These are phyloP conservation scores for Stenoptilia bipunctidactyla DNA, from an alignment of 2,888 invertebrate genomes.

Conservation along the genomic window DNA sequence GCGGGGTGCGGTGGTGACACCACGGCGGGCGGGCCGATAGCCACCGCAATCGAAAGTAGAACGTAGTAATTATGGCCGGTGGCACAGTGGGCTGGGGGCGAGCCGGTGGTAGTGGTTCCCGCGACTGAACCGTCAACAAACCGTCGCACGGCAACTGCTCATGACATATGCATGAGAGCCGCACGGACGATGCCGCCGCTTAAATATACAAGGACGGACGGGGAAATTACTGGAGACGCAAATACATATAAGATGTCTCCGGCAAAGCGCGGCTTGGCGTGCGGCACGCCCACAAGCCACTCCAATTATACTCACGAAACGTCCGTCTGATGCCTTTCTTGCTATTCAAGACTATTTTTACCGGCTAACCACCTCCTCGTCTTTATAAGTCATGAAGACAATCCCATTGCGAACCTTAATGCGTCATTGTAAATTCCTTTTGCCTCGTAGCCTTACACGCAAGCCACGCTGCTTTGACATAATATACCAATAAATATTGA, in stretches of 20 bases:
- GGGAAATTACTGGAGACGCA: slow-evolving; percentile 60
- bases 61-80: slow-evolving; percentile 53
- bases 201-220: slow-evolving; percentile 63
- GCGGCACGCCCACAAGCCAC: slow-evolving; percentile 39
- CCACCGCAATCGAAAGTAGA: slow-evolving; percentile 55
- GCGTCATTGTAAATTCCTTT: slow-evolving; percentile 48
- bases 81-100: slow-evolving; percentile 26
- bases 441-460: slow-evolving; percentile 30
- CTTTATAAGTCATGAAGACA: slow-evolving; percentile 56
- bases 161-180: slow-evolving; percentile 69
- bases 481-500: too few species aligned
- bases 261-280: slow-evolving; percentile 33
- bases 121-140: slow-evolving; percentile 64
- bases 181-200: slow-evolving; percentile 47
- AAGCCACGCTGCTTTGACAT: slow-evolving; percentile 16
- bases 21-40: slow-evolving; percentile 40
- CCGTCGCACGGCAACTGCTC: slow-evolving; percentile 66
- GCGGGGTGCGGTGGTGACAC: slow-evolving; percentile 19
- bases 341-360: slow-evolving; percentile 46
- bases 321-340: slow-evolving; percentile 39
- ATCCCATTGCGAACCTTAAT: slow-evolving; percentile 39
- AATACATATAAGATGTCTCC: slow-evolving; percentile 61
- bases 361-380: slow-evolving; percentile 32
- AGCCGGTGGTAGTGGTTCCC: slow-evolving; percentile 52
- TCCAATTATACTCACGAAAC: slow-evolving; percentile 59